phyloP scores from a whole-genome alignment of 2,888 invertebrate genomes.

The Vandiemenella viatica region DNA sequence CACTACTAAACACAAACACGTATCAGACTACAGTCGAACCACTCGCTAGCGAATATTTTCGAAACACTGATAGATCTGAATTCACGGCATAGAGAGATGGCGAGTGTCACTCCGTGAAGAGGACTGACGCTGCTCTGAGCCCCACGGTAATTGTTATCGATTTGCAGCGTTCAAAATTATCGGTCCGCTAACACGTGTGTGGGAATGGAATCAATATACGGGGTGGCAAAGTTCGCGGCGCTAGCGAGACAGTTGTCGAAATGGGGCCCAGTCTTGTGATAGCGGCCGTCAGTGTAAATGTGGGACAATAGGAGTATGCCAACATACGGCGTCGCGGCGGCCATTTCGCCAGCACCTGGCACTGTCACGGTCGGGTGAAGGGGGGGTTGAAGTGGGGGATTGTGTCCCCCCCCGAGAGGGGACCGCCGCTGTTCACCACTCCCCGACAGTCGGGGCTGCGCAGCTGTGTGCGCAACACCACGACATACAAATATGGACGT shows the following conservation, averaged over 20 bases:
- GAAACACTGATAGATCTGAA: no score
- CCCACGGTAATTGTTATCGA: slow-evolving; percentile 20
- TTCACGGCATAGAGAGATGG: no score
- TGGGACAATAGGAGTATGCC: slow-evolving; percentile 17
- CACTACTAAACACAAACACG: no score
- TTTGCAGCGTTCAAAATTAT: slow-evolving; percentile 19
- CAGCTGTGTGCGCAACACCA: slow-evolving; percentile 19
- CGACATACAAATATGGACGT: slow-evolving; percentile 22
- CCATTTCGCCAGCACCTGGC: slow-evolving; percentile 15
- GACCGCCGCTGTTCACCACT: background rate
- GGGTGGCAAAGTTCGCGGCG: no score
- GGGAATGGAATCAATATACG: no score
- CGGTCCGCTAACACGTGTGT: no score
- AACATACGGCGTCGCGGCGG: slow-evolving; percentile 13
- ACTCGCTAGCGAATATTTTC: no score
- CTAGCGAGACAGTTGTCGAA: no score
- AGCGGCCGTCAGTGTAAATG: no score
- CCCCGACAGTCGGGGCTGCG: slow-evolving; percentile 18
- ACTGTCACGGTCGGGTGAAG: background rate
- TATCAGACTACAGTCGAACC: no score
- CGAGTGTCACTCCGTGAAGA: slow-evolving; percentile 6
- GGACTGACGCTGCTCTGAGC: slow-evolving; percentile 13
- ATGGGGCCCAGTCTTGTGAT: no score
- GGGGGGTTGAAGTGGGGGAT: no score
- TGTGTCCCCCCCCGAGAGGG: background rate